Base-by-base conservation (phyloP, 1,140 invertebrate species). In the Tetragonula clypearis region DNA sequence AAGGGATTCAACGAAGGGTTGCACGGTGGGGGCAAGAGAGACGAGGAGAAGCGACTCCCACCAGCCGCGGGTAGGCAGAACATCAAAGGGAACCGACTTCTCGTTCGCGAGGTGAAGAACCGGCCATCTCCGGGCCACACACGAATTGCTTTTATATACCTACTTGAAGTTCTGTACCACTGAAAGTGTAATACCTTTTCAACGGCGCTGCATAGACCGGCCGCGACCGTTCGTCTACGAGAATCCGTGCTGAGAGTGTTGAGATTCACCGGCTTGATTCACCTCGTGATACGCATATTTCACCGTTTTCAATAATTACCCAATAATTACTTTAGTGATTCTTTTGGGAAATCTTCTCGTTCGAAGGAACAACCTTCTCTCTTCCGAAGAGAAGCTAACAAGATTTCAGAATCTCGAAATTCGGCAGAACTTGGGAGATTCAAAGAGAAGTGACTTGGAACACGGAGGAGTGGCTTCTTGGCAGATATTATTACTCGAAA, bases 61-160 rank as follows among this genome's bases (percentile, higher is more conserved):
- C 91, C 91, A 90, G 87, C 81, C 91, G 88, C 92, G 88, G 91
- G 89, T 92, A 94, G 92, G 92, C 93, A 92, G 90, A 92, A 95
- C 92, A 94, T 95, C 94, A 95, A 95, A 95, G 93, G 91, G 91
- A 92, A 93, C 94, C 94, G 94, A 94, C 94, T 92, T 91, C 93
- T 94, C 92, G 94, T 94, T 95, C 94, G 94, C 93, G 93, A 95
- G 94, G 94, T 94, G 94, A 95, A 94, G 94, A 95, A 95, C 94
- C 94, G 92, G 92, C 94, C 94, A 95, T 94, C 94, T 94, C 94
- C 93, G 92, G 94, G 94, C 94, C 94, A 95, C 94, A 94, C 94
- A 94, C 94, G 94, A 94, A 95, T 95, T 93, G 93, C 93, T 94
- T 94, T 95, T 94, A 94, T 95, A 94, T 92, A 94, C 92, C 91